Evolutionary conservation across 2,888 invertebrate genomes (phyloP), one percentile per base, ranked within the genome.

Genomic region (Galeopsomyia nigrocyanea): DNA sequence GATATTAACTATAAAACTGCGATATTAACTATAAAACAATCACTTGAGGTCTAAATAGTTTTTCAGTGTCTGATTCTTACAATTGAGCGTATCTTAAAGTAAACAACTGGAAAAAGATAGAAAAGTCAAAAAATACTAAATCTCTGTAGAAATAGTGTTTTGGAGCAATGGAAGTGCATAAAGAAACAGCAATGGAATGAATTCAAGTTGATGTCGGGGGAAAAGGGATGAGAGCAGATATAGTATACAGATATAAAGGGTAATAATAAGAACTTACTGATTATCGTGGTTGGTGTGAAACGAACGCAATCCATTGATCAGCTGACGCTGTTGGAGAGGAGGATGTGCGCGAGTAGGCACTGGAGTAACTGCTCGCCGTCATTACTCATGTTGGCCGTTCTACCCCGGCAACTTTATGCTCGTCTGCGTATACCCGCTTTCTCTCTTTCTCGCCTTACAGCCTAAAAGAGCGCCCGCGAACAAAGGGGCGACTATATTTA

Each of bases 241-340:
- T 13, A 39, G 39, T 13, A 39, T 31, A 31, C n/a, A n/a, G 10
- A 39, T 1, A 39, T 39, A 39, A 39, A 39, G 39, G 39, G 10
- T 39, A 39, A 26, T 39, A 39, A 26, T 26, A 60, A 47, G 19
- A 65, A 66, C 60, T 66, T 14, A 70, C 63, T 50, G 51, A 69
- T 26, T 47, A 53, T 16, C 39, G 53, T 22, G 46, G 63, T 22
- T 22, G 17, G 61, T 56, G 55, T 47, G 51, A 50, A 68, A 73
- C 65, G 61, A 61, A 61, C 57, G 56, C 61, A 39, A 39, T 63
- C 68, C 71, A 56, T 68, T 61, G 65, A 74, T 74, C 74, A 74
- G 74, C 74, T 74, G 74, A 74, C 65, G 49, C 56, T 61, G 31
- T 61, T 71, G 57, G 51, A 13, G 9, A 51, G 19, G 53, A 68